Evolutionary conservation across 2,113 vertebrate species (phyloP).

Genomic region (Lepus timidus): DNA sequence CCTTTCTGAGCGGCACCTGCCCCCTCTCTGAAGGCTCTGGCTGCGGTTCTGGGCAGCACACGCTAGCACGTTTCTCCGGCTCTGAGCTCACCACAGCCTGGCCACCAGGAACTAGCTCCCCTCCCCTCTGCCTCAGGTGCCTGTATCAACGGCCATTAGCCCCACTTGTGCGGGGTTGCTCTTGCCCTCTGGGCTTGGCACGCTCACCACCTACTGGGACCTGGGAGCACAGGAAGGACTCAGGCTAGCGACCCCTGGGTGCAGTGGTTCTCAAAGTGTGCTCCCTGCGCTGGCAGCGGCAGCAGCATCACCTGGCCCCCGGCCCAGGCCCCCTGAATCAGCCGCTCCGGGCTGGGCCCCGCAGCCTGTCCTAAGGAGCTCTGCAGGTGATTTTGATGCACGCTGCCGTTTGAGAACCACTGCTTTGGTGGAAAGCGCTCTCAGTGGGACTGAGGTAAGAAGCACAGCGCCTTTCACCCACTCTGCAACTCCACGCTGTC

Average conservation of each 20-base stretch:
- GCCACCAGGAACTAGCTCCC: background rate
- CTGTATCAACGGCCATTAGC: slow-evolving; percentile 38
- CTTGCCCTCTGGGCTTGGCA: background rate
- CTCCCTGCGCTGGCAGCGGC: background rate
- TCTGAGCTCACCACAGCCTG: background rate
- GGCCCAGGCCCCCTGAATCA: background rate
- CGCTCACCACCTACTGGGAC: background rate
- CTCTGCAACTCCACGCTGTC: background rate
- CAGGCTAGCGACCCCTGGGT: slow-evolving; percentile 34
- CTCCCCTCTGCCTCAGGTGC: slow-evolving; percentile 30
- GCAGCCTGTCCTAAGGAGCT: slow-evolving; percentile 4
- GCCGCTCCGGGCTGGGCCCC: background rate
- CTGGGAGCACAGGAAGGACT: slow-evolving; percentile 35
- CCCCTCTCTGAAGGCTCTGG: slow-evolving; percentile 13
- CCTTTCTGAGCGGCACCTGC: background rate
- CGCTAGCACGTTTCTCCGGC: background rate
- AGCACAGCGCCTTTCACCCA: background rate
- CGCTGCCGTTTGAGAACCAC: slow-evolving; percentile 70
- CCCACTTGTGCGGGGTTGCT: background rate
- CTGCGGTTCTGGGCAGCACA: background rate
- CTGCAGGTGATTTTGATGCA: slow-evolving; percentile 74
- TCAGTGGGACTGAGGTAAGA: slow-evolving; percentile 71
- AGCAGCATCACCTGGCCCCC: slow-evolving; percentile 52
- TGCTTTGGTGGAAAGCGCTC: slow-evolving; percentile 51
- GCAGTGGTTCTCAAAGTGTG: slow-evolving; percentile 68